phyloP scores from a whole-genome alignment of 2,888 invertebrate genomes.

The Mesopsocus fuscifrons region DNA sequence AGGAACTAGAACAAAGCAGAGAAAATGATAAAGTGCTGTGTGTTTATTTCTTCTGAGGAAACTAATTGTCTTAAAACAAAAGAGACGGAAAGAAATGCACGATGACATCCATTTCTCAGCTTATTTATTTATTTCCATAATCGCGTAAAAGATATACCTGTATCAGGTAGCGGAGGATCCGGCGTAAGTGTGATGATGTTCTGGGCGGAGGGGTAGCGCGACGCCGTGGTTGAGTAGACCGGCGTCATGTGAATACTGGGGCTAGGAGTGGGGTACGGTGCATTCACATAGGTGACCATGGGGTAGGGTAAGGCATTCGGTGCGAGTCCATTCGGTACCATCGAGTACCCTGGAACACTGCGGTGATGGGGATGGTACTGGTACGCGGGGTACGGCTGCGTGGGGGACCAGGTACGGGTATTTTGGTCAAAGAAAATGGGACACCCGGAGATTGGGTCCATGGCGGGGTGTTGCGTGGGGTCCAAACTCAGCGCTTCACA shows the following conservation, averaged over 20 bases:
- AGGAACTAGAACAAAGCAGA: no score
- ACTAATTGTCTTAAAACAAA: no score
- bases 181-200: not conserved
- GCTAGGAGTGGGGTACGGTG: conserved; percentile 12
- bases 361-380: conserved; percentile 4
- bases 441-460: conserved; percentile 32
- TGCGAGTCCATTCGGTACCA: conserved; percentile 12
- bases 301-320: conserved; percentile 17
- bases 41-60: no score
- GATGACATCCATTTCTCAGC: no score
- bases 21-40: no score
- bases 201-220: conserved; percentile 14
- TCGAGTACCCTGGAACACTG: conserved; percentile 9
- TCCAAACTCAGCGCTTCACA: conserved; percentile 36
- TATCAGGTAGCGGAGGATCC: not conserved
- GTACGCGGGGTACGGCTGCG: conserved; percentile 17
- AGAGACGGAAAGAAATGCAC: no score
- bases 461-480: conserved; percentile 32
- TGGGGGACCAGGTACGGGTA: conserved; percentile 27
- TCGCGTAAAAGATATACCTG: no score
- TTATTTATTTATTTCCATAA: no score
- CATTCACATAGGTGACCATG: conserved; percentile 17
- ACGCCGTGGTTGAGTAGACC: conserved; percentile 14
- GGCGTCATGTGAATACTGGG: not conserved
- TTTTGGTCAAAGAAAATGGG: conserved; percentile 33